These are phyloP conservation scores for Pipistrellus pygmaeus DNA, from an alignment of 2,797 vertebrate genomes.

Conservation along the genomic window DNA sequence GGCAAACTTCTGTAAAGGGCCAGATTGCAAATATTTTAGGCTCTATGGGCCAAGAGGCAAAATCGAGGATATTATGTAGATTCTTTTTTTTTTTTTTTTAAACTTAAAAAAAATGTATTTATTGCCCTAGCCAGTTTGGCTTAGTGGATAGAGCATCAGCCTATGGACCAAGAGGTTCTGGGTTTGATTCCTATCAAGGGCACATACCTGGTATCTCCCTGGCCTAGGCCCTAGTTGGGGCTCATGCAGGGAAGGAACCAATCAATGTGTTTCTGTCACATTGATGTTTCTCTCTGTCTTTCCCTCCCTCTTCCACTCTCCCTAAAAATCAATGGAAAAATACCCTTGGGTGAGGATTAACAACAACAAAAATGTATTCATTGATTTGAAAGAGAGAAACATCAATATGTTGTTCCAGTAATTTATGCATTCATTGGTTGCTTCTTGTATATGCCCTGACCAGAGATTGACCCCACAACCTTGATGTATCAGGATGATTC, in stretches of 20 bases:
- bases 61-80: background rate
- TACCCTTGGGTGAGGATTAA: no score
- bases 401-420: background rate
- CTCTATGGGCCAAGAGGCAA: background rate
- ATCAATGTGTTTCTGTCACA: no score
- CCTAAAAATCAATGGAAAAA: no score
- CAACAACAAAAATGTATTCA: background rate
- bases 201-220: no score
- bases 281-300: no score
- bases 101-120: background rate
- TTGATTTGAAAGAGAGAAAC: background rate
- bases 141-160: no score
- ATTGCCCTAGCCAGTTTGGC: no score
- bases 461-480: background rate
- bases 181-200: no score
- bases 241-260: no score
- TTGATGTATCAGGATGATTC: background rate
- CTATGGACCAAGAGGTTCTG: no score
- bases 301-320: no score
- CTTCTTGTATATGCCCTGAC: background rate
- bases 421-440: background rate
- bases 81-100: background rate
- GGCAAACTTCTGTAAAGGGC: background rate
- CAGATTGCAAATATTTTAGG: background rate
- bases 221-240: no score